Evolutionary conservation across 1,140 invertebrate species (phyloP).

Genomic region (Bombus polaris): DNA sequence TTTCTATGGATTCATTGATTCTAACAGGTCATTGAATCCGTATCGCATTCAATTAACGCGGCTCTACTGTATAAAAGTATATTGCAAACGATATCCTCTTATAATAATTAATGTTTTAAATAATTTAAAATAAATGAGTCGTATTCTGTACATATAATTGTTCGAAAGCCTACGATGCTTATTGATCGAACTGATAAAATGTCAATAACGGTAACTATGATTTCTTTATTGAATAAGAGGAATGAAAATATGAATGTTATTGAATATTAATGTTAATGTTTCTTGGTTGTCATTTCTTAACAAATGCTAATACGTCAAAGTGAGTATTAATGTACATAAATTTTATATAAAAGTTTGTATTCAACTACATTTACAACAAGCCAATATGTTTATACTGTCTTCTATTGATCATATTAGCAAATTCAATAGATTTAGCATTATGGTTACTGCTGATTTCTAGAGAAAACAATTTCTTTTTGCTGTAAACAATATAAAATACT

Average conservation of each 20-base stretch:
- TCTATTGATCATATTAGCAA: background rate
- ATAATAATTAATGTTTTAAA: background rate
- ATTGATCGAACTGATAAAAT: background rate
- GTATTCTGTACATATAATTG: background rate
- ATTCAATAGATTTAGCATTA: background rate
- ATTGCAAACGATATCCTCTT: background rate
- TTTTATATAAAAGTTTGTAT: background rate
- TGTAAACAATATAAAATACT: background rate
- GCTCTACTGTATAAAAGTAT: conserved; percentile 1
- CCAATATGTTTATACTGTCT: background rate
- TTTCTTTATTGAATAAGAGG: background rate
- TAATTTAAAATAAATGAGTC: background rate
- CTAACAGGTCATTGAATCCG: background rate
- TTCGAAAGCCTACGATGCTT: background rate
- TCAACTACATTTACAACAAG: too few relatives aligned
- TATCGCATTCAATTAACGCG: background rate
- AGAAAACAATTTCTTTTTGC: background rate
- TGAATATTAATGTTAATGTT: background rate
- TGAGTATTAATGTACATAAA: background rate
- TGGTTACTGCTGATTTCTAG: background rate
- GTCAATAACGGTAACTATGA: background rate
- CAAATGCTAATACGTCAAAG: background rate
- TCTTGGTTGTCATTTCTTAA: background rate
- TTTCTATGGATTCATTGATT: background rate
- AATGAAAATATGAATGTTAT: background rate